Conservation (phyloP, 2,797 vertebrate genomes). For the Hydrophis major region DNA sequence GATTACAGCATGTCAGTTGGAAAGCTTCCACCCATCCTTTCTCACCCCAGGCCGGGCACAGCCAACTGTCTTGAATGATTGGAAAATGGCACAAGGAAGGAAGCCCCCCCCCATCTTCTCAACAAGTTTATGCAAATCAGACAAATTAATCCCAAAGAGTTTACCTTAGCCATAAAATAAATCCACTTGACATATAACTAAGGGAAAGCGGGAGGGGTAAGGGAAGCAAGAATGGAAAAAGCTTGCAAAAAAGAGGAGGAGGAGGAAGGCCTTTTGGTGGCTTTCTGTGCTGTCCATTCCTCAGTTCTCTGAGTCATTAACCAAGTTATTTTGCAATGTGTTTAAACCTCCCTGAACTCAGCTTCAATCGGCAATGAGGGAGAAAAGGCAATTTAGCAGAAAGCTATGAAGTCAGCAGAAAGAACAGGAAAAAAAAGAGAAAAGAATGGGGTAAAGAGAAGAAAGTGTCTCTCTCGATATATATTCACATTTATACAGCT, state of each 20-base stretch:
- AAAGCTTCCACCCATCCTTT: slow-evolving; percentile 55
- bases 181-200: slow-evolving; percentile 28
- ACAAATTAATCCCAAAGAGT: slow-evolving; percentile 36
- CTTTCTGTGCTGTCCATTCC: slow-evolving; percentile 12
- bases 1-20: slow-evolving; percentile 59
- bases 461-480: background rate
- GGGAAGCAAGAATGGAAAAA: background rate
- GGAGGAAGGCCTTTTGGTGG: background rate
- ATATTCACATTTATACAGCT: slow-evolving; percentile 4
- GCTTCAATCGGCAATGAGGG: slow-evolving; percentile 28
- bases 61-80: slow-evolving; percentile 55
- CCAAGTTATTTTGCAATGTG: slow-evolving; percentile 15
- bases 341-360: slow-evolving; percentile 50
- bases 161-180: slow-evolving; percentile 57
- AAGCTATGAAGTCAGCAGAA: slow-evolving; percentile 48
- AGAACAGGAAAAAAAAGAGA: rapidly evolving
- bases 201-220: background rate
- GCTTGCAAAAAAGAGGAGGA: background rate
- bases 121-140: slow-evolving; percentile 49
- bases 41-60: slow-evolving; percentile 49
- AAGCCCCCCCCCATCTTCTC: slow-evolving; percentile 31
- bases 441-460: background rate
- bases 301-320: slow-evolving; percentile 55
- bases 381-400: slow-evolving; percentile 26
- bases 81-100: slow-evolving; percentile 44